Conservation (phyloP, 1,140 invertebrate genomes). For the Drosophila lacertosa region DNA sequence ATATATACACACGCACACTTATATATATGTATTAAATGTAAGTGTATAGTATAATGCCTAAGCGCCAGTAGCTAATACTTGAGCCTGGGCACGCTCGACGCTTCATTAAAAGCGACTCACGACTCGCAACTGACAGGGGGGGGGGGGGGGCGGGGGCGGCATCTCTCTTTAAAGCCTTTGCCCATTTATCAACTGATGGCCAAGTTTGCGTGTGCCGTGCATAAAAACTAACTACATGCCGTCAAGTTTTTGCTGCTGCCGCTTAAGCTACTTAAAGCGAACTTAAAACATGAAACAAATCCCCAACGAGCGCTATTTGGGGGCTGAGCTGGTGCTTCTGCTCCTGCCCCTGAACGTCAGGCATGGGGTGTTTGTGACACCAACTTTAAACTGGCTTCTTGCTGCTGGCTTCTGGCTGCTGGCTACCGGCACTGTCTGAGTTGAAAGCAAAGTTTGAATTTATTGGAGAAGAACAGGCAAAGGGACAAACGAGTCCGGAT, state of each 20-base stretch:
- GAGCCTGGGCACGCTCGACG: constrained; percentile 57
- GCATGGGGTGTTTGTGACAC: not conserved
- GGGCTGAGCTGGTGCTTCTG: not conserved
- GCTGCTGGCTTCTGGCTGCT: not conserved
- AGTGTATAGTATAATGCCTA: constrained; percentile 13
- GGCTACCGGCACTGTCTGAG: constrained; percentile 23
- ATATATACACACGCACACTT: constrained; percentile 1
- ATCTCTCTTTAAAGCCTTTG: constrained; percentile 64
- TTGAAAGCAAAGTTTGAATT: constrained; percentile 51
- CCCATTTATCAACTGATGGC: constrained; percentile 76
- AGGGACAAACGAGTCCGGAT: not conserved
- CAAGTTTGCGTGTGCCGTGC: constrained; percentile 74
- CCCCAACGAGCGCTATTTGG: constrained; percentile 28
- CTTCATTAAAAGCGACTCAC: constrained; percentile 69
- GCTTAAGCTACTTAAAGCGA: constrained; percentile 75
- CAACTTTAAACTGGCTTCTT: not conserved
- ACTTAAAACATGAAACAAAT: constrained; percentile 79
- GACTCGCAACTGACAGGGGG: not conserved
- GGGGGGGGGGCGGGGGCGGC: not conserved
- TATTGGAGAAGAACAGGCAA: not conserved
- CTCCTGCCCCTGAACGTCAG: too few relatives aligned
- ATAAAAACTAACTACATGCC: constrained; percentile 72
- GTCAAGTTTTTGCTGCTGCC: constrained; percentile 40
- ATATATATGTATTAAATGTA: not conserved
- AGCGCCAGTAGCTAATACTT: constrained; percentile 54